Conservation (phyloP, 2,797 vertebrate species). For the Lophotriccus pileatus region DNA sequence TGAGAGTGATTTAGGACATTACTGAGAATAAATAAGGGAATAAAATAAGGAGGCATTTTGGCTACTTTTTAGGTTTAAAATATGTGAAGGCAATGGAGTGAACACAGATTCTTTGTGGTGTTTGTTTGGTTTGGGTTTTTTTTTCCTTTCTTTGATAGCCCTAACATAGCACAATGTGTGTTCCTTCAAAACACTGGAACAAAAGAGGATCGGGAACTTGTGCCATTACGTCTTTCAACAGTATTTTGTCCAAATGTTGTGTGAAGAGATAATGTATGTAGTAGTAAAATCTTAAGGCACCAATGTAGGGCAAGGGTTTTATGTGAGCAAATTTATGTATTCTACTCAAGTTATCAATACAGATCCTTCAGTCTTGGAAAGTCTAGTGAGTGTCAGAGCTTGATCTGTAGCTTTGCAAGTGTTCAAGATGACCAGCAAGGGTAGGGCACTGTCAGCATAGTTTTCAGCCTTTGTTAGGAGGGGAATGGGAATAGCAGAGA, state of each 20-base stretch:
- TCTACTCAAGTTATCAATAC: neutral
- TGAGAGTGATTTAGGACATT: neutral
- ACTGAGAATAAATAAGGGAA: slow-evolving; percentile 1
- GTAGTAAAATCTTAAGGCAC: neutral
- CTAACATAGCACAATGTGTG: neutral
- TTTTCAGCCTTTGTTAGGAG: neutral
- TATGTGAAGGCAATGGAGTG: neutral
- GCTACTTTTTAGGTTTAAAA: neutral
- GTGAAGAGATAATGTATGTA: neutral
- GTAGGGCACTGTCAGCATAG: neutral
- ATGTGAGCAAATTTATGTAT: neutral
- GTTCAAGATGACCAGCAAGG: neutral
- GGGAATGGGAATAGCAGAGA: neutral
- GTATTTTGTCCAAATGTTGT: neutral
- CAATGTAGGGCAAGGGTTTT: fast-evolving
- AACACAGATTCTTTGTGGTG: neutral
- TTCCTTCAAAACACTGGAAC: neutral
- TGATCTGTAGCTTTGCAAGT: neutral
- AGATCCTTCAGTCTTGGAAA: neutral
- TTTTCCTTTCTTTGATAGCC: neutral
- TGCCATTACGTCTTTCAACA: neutral
- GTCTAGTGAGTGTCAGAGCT: neutral
- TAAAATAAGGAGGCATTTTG: neutral
- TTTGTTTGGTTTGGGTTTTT: neutral
- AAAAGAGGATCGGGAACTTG: neutral